Conservation (phyloP, 1,140 invertebrate species). For the Bombus haemorrhoidalis region DNA sequence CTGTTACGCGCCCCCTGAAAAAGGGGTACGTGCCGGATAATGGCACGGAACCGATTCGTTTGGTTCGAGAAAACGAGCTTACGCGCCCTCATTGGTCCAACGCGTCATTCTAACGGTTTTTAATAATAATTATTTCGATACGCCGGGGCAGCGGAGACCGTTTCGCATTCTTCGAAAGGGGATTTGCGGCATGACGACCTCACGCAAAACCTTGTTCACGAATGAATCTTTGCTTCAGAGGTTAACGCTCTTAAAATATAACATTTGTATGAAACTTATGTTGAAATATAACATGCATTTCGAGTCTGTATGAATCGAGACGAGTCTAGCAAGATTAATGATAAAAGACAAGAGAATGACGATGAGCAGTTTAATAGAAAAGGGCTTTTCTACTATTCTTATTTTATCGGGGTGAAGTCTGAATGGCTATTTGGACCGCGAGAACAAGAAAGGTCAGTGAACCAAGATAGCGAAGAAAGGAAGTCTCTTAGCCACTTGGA, state of each 20-base stretch:
- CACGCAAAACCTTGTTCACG: background rate
- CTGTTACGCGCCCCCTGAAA: constrained; percentile 2
- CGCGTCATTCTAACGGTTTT: constrained; percentile 71
- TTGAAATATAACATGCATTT: no score
- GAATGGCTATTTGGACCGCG: background rate
- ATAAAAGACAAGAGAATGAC: no score
- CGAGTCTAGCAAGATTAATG: no score
- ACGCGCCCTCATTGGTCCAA: constrained; percentile 23
- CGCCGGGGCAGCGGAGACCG: constrained; percentile 26
- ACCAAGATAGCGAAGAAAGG: constrained; percentile 52
- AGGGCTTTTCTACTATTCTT: background rate
- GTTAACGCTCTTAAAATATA: no score
- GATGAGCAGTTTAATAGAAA: background rate
- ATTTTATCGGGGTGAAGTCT: constrained; percentile 59
- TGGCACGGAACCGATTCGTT: constrained; percentile 73
- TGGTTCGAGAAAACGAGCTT: constrained; percentile 66
- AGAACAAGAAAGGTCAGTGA: constrained; percentile 56
- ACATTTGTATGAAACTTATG: no score
- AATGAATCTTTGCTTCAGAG: background rate
- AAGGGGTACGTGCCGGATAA: constrained; percentile 59
- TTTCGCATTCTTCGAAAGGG: background rate
- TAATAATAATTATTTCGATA: constrained; percentile 76
- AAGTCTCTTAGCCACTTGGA: constrained; percentile 71
- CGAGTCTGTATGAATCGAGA: no score
- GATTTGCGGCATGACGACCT: background rate